These are phyloP conservation scores for Oxyteleia sp. DNA, from an alignment of 2,888 invertebrate species.

Conservation along the genomic window DNA sequence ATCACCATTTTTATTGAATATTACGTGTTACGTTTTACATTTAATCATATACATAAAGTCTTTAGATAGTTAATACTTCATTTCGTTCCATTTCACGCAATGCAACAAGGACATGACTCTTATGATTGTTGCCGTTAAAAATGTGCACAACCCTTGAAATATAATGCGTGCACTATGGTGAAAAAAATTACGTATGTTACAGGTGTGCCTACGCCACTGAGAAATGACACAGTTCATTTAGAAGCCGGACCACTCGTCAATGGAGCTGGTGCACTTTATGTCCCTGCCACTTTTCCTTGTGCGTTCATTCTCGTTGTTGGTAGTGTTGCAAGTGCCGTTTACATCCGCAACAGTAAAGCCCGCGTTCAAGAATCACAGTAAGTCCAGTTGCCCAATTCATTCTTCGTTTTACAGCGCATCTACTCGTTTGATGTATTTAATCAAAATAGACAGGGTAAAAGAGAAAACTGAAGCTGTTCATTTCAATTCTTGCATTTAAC, in stretches of 20 bases:
- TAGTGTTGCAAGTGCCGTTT: constrained; percentile 91
- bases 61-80: too few species aligned
- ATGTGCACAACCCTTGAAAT: not conserved
- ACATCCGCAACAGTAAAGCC: constrained; percentile 91
- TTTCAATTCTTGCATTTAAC: too few species aligned
- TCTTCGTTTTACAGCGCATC: not conserved
- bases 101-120: too few species aligned
- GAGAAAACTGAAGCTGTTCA: too few species aligned
- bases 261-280: constrained; percentile 92
- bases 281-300: constrained; percentile 94
- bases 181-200: constrained; percentile 73
- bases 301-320: constrained; percentile 91
- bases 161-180: constrained; percentile 8
- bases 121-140: not conserved
- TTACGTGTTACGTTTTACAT: too few species aligned
- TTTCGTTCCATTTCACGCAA: too few species aligned
- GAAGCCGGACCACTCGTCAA: constrained; percentile 91
- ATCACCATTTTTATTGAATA: too few species aligned
- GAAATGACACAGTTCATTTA: constrained; percentile 92
- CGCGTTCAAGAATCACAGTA: constrained; percentile 92
- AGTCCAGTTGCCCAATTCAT: constrained; percentile 80
- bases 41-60: too few species aligned
- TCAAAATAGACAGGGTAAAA: not conserved
- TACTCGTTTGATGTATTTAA: constrained; percentile 3
- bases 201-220: constrained; percentile 89